Percentiles rank a stretch among this genome's conserved stretches.
Evolutionary conservation across 2,113 vertebrate species (phyloP).

Genomic region (Perognathus longimembris): DNA sequence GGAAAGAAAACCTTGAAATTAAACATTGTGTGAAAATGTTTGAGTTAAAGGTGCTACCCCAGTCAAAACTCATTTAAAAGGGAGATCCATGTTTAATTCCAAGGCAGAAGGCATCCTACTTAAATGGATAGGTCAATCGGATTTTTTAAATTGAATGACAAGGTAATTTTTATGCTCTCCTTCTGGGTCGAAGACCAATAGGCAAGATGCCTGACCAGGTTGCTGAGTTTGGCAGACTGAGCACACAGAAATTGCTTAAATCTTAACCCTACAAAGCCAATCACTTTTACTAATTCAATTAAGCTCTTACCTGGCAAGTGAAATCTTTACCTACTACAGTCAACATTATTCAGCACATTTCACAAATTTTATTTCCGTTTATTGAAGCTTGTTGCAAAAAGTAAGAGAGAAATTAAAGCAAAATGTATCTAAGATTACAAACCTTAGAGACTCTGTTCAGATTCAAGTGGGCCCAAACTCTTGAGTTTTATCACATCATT

Average conservation of each 20-base stretch:
- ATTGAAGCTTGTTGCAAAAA: conserved; percentile 34
- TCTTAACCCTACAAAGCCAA: conserved; percentile 33
- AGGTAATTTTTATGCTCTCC: conserved; percentile 36
- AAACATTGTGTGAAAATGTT: conserved; percentile 49
- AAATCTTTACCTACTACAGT: conserved; percentile 18
- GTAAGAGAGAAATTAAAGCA: conserved; percentile 3
- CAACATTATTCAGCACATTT: conserved; percentile 55
- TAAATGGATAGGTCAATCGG: conserved; percentile 53
- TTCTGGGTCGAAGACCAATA: conserved; percentile 21
- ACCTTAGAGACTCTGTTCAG: not conserved
- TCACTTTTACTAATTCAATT: conserved; percentile 70
- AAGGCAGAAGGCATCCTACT: conserved; percentile 44
- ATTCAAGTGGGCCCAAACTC: not conserved
- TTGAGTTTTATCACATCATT: not conserved
- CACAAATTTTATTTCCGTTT: conserved; percentile 25
- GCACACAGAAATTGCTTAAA: conserved; percentile 25
- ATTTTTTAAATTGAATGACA: conserved; percentile 69
- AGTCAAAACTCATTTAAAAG: conserved; percentile 55
- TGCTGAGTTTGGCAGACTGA: conserved; percentile 49
- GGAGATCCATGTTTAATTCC: conserved; percentile 41
- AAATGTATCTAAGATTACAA: conserved; percentile 7
- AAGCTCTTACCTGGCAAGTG: conserved; percentile 20
- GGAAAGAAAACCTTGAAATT: not conserved
- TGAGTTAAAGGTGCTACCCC: not conserved
- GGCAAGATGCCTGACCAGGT: conserved; percentile 14